Evolutionary conservation across 2,888 invertebrate genomes (phyloP).

Genomic region (Lamproptera curius): DNA sequence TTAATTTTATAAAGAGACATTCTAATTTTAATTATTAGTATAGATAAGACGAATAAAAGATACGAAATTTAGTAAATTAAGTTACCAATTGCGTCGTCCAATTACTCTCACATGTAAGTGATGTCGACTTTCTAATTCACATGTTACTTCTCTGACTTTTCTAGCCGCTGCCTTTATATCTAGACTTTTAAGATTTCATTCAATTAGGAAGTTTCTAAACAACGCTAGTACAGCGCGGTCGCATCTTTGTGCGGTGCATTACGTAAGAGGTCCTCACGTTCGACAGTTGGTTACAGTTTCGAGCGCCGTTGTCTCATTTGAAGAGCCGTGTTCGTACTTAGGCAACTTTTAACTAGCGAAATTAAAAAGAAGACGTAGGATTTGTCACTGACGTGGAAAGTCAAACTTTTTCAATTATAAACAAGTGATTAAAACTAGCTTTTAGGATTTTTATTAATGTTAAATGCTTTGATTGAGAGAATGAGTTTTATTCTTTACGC

Average conservation of each 20-base stretch:
- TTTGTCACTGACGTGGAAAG: background rate
- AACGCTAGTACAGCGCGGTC: background rate
- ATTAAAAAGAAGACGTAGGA: background rate
- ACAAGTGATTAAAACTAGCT: background rate
- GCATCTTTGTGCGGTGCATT: background rate
- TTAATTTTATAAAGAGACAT: too few species aligned
- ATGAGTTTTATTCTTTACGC: background rate
- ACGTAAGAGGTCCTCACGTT: background rate
- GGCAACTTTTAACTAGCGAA: background rate
- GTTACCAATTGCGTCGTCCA: too few species aligned
- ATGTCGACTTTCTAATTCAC: too few species aligned
- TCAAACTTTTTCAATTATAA: background rate
- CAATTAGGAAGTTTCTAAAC: background rate
- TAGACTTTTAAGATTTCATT: background rate
- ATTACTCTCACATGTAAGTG: too few species aligned
- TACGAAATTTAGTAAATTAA: too few species aligned
- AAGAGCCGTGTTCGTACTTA: background rate
- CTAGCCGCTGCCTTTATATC: too few species aligned
- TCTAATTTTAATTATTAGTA: too few species aligned
- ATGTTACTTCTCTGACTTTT: too few species aligned
- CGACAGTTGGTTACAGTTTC: background rate
- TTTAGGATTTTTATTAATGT: background rate
- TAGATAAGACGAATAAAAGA: too few species aligned
- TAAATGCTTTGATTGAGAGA: background rate
- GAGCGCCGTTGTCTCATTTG: background rate